phyloP scores from a whole-genome alignment of 2,797 vertebrate genomes.

The Pantherophis alleghaniensis region DNA sequence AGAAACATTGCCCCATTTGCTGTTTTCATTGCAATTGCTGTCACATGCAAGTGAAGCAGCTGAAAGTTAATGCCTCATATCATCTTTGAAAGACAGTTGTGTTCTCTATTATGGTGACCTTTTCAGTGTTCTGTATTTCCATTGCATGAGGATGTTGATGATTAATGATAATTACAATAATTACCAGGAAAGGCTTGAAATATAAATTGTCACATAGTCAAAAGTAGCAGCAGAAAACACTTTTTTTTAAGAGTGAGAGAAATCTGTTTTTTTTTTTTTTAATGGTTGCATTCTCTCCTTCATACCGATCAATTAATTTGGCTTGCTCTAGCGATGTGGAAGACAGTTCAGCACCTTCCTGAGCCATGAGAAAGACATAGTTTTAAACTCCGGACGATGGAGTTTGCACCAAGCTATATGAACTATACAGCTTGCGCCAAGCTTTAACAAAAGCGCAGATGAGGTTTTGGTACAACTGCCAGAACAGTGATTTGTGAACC shows the following conservation, averaged over 20 bases:
- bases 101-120: slow-evolving; percentile 68
- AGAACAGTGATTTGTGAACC: slow-evolving; percentile 64
- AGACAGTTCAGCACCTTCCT: background rate
- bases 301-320: slow-evolving; percentile 42
- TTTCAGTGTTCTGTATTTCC: slow-evolving; percentile 65
- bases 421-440: slow-evolving; percentile 17
- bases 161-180: slow-evolving; percentile 73
- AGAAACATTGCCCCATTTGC: slow-evolving; percentile 67
- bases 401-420: slow-evolving; percentile 15
- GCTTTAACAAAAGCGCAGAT: slow-evolving; percentile 30
- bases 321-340: slow-evolving; percentile 1
- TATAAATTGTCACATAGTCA: slow-evolving; percentile 67
- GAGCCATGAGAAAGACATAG: background rate
- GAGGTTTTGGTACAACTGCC: slow-evolving; percentile 45
- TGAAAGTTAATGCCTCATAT: slow-evolving; percentile 64
- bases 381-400: background rate
- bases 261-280: slow-evolving; percentile 31
- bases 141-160: slow-evolving; percentile 68
- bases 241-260: slow-evolving; percentile 10
- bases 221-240: slow-evolving; percentile 63
- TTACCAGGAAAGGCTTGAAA: slow-evolving; percentile 63
- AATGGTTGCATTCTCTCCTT: slow-evolving; percentile 41
- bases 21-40: slow-evolving; percentile 69
- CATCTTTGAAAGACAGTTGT: slow-evolving; percentile 58
- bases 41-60: slow-evolving; percentile 55